Evolutionary conservation across 2,797 vertebrate genomes (phyloP), one percentile per base, ranked within the genome.

Genomic region (Fratercula arctica): DNA sequence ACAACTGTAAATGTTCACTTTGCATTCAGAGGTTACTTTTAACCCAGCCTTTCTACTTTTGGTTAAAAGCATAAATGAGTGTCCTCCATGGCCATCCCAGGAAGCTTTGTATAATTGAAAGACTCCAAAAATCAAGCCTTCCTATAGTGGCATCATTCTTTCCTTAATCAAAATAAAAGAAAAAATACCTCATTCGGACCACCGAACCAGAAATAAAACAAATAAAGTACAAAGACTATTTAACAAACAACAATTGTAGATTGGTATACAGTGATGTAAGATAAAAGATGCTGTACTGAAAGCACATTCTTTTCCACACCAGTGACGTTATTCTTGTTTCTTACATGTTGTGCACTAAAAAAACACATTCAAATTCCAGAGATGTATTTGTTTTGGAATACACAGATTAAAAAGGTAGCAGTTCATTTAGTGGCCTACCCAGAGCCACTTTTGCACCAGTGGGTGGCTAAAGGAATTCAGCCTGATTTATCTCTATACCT

Each of bases 241-340:
- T 74, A 53, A 87, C 77, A 89, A 88, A 41, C 16, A 88, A 39
- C 15, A 51, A 29, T 37, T 61, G 10, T 66, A 63, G 33, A 16
- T 48, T 46, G 77, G 25, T 35, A 21, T 56, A 41, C 9, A 43
- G 46, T 21, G 3, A 96, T 73, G 33, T 61, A 90, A 92, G 73
- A 50, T 73, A 64, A 95, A 92, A 79, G 20, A 64, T 3, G 26
- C 6, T 57, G 12, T 57, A 91, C 78, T 72, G 61, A 92, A 90
- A 84, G 37, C 41, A 81, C 73, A 85, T 67, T 87, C 63, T 92
- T 91, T 96, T 97, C 89, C 54, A 95, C 88, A 85, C 16, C 41
- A 89, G 19, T 63, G 77, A 72, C 18, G 50, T 39, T 83, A 77
- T 92, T 92, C 54, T 68, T 79, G 6, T 87, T 96, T 94, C 75